Percentiles rank a stretch among this genome's conserved stretches.
phyloP scores from a whole-genome alignment of 2,888 invertebrate genomes.

The Habroteleia sp. region DNA sequence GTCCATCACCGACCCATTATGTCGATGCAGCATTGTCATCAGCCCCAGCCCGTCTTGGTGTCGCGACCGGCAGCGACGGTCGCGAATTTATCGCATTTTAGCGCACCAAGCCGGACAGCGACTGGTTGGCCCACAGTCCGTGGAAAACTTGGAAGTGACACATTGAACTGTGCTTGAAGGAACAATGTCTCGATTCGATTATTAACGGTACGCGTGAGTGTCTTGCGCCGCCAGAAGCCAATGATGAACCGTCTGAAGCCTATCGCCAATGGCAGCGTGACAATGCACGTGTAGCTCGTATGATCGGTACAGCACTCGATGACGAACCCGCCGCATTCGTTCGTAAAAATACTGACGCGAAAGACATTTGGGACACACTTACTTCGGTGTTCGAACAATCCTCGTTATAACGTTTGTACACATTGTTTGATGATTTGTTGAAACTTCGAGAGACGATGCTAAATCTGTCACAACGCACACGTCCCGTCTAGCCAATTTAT shows the following conservation, averaged over 20 bases:
- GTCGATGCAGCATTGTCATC: no score
- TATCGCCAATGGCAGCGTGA: slow-evolving; percentile 63
- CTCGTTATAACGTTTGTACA: slow-evolving; percentile 63
- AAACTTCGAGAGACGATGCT: slow-evolving; percentile 33
- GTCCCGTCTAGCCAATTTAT: slow-evolving; percentile 49
- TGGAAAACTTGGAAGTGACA: slow-evolving; percentile 69
- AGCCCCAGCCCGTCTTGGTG: no score
- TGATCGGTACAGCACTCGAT: slow-evolving; percentile 64
- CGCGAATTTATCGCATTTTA: no score
- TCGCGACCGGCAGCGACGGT: no score
- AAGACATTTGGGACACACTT: slow-evolving; percentile 64
- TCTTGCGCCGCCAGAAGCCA: slow-evolving; percentile 47
- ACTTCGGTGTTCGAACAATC: slow-evolving; percentile 64
- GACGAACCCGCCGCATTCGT: slow-evolving; percentile 63
- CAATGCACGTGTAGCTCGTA: slow-evolving; percentile 60
- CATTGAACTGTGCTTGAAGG: slow-evolving; percentile 65
- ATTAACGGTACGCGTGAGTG: slow-evolving; percentile 62
- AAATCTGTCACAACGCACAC: slow-evolving; percentile 38
- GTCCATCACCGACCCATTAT: no score
- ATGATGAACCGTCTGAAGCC: slow-evolving; percentile 58
- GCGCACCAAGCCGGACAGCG: no score
- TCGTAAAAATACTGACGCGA: slow-evolving; percentile 63
- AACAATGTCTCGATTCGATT: slow-evolving; percentile 64
- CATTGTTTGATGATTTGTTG: slow-evolving; percentile 62
- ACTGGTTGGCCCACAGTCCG: no score